These are phyloP conservation scores for Pocillopora damicornis DNA, from an alignment of 64 coral and sea anemone genomes.

Conservation along the genomic window DNA sequence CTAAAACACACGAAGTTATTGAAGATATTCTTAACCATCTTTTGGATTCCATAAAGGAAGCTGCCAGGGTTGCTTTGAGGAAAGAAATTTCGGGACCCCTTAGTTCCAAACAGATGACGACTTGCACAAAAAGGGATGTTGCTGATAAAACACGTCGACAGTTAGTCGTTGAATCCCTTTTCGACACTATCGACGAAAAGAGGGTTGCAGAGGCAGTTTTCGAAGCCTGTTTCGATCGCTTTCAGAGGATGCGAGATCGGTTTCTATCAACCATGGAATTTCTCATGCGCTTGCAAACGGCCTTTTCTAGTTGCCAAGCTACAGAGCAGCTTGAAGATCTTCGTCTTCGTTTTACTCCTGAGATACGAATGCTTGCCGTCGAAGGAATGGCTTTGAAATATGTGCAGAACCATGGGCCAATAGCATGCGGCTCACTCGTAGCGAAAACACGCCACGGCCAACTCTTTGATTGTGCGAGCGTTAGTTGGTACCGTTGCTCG, in stretches of 20 bases:
- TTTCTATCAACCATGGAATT: background rate
- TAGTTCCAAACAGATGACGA: background rate
- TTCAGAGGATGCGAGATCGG: background rate
- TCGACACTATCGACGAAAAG: background rate
- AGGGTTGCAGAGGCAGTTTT: slow-evolving; percentile 17
- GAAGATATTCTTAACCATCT: slow-evolving; percentile 4
- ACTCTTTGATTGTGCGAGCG: slow-evolving; percentile 32
- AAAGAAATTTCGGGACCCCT: slow-evolving; percentile 13
- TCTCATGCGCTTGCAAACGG: background rate
- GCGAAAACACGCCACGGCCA: background rate
- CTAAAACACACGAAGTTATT: slow-evolving; percentile 2
- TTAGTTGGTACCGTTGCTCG: slow-evolving; percentile 2
- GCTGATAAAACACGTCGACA: background rate
- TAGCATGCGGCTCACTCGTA: background rate
- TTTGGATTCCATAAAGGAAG: slow-evolving; percentile 31
- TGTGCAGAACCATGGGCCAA: slow-evolving; percentile 23
- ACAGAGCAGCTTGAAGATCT: slow-evolving; percentile 2
- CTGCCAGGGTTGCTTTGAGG: background rate
- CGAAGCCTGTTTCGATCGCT: background rate
- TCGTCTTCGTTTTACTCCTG: slow-evolving; percentile 24
- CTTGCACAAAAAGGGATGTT: background rate
- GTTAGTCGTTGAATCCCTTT: background rate
- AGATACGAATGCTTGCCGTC: slow-evolving; percentile 27
- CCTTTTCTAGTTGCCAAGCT: background rate
- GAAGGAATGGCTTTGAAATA: slow-evolving; percentile 35